Evolutionary conservation across 2,113 vertebrate genomes (phyloP), one percentile per base, ranked within the genome.

Genomic region (Caranx melampygus): DNA sequence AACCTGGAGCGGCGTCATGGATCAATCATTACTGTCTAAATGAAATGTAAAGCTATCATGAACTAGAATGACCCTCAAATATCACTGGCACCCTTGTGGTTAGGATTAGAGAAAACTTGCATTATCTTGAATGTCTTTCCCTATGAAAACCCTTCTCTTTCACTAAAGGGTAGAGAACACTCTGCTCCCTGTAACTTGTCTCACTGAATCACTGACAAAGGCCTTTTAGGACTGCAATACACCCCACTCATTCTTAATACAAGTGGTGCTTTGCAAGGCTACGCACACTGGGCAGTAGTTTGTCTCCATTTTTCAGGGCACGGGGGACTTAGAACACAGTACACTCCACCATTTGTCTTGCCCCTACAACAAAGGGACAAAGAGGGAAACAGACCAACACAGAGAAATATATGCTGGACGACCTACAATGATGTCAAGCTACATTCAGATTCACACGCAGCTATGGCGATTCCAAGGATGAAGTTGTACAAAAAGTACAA

Each of bases 371-470:
- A 78, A 31, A 83, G 62, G 84, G 65, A 84, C 55, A 79, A 77
- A 84, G 58, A 64, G 69, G 21, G 61, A 68, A 76, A 58, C 40
- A 78, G 40, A 62, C 40, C 40, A 52, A 65, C 71, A 71, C 26
- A 83, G 14, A 79, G 63, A 76, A 72, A 79, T 70, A 69, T 65
- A 77, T 66, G 31, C 60, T 55, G 68, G 59, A 61, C 60, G 49
- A 76, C 60, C 75, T 83, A 82, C 62, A 77, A 81, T 54, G 42
- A 87, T 63, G 60, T 70, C 55, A 75, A 65, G 88, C 87, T 93
- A 90, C 86, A 92, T 90, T 93, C 91, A 90, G 59, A 86, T 87
- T 84, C 72, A 81, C 33, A 73, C 65, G 81, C 78, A 89, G 79
- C 83, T 88, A 71, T 9, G 37, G 52, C 57, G 62, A 54, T 64